Conservation (phyloP, 2,797 vertebrate species). For the Takifugu rubripes region DNA sequence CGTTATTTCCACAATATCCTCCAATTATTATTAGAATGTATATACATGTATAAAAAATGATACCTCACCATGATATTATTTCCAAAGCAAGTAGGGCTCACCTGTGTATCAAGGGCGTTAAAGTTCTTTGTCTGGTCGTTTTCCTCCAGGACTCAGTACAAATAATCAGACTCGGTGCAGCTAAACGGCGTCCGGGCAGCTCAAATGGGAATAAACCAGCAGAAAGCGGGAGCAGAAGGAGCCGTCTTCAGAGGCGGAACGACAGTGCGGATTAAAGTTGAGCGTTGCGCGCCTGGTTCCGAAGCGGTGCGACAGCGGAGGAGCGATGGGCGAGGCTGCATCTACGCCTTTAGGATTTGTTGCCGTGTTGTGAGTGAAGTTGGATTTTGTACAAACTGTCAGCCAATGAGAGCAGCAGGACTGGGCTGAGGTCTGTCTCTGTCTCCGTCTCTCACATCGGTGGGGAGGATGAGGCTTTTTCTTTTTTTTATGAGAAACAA, state of each 20-base stretch:
- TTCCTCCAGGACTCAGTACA: conserved; percentile 57
- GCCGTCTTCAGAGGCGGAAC: conserved; percentile 29
- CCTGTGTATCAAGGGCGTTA: conserved; percentile 36
- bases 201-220: conserved; percentile 30
- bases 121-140: conserved; percentile 62
- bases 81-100: conserved; percentile 27
- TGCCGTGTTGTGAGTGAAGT: conserved; percentile 74
- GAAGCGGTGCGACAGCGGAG: conserved; percentile 52
- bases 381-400: conserved; percentile 79
- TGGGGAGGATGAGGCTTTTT: conserved; percentile 76
- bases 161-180: conserved; percentile 47
- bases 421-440: conserved; percentile 83
- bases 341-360: conserved; percentile 72
- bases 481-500: conserved; percentile 81
- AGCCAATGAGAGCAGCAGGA: conserved; percentile 77
- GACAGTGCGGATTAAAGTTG: conserved; percentile 42
- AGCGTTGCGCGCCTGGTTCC: conserved; percentile 45
- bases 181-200: conserved; percentile 46
- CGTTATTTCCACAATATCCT: too few relatives aligned
- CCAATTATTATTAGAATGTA: too few relatives aligned
- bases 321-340: conserved; percentile 64
- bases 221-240: conserved; percentile 17
- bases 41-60: not conserved
- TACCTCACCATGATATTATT: too few relatives aligned
- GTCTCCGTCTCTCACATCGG: conserved; percentile 78